These are phyloP conservation scores for Drosophila flavopinicola DNA, from an alignment of 2,888 invertebrate species.

Conservation along the genomic window DNA sequence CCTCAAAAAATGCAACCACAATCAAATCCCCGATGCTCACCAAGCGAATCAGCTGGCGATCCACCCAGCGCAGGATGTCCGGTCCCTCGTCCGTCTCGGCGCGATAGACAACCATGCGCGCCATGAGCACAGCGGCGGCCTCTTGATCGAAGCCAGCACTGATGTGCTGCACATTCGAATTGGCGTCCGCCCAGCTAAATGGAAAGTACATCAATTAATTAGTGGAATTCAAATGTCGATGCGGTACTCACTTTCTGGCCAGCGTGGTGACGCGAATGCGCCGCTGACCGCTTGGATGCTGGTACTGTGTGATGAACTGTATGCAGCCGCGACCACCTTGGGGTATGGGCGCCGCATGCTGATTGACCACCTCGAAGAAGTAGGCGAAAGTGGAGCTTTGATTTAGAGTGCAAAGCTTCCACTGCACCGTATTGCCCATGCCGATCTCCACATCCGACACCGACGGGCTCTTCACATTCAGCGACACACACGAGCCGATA, in stretches of 20 bases:
- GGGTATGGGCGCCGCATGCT: conserved; percentile 97
- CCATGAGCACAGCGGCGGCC: conserved; percentile 98
- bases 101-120: conserved; percentile 97
- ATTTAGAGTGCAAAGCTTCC: conserved; percentile 98
- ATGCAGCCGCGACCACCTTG: conserved; percentile 98
- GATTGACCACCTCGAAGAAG: conserved; percentile 98
- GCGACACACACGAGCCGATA: conserved; percentile 97
- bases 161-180: conserved; percentile 94
- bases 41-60: conserved; percentile 97
- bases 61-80: conserved; percentile 99
- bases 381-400: conserved; percentile 96
- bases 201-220: background rate
- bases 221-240: too few species aligned
- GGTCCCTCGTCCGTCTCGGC: conserved; percentile 98
- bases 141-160: conserved; percentile 99
- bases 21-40: conserved; percentile 85
- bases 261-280: conserved; percentile 98
- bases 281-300: conserved; percentile 97
- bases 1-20: background rate
- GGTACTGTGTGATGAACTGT: conserved; percentile 99
- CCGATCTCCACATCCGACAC: conserved; percentile 99
- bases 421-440: conserved; percentile 98
- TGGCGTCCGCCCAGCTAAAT: conserved; percentile 95
- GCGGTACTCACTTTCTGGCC: conserved; percentile 91
- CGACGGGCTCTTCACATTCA: conserved; percentile 95